Base-by-base conservation (phyloP, 2,113 vertebrate species). In the Litocranius walleri region DNA sequence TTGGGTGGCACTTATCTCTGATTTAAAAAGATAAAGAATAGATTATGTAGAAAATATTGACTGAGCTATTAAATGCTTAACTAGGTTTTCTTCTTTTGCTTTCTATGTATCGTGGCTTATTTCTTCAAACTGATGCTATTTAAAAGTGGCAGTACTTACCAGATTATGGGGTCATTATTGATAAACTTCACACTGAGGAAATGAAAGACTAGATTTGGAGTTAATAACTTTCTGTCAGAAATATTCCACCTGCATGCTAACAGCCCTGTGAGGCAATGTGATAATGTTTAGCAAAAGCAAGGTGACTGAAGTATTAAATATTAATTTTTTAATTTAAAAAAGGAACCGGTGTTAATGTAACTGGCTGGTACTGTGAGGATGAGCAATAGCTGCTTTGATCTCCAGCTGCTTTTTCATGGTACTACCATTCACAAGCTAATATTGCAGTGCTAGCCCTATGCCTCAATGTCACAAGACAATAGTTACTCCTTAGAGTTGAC, bases 311-410 rank as follows among this genome's bases (percentile, higher is more conserved):
- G 48, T 52, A 91, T 92, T 94, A 95, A 96, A 92, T 94, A 94
- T 94, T 96, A 88, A 96, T 92, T 91, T 93, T 33, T 95, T 91
- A 67, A 97, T 96, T 97, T 94, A 93, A 96, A 96, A 88, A 59
- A 59, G 36, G 80, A 94, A 27, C 23, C 9, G 33, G 62, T 57
- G 48, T 21, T 88, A 77, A 61, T 90, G 25, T 81, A 25, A 13
- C 40, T 92, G 91, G n/a, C 16, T 78, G 29, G 33, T 84, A 74
- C 64, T 30, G 15, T 54, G 77, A 77, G 48, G 40, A 93, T 36
- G 23, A 94, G 5, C 45, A 87, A 36, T 48, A 10, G 6, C n/a
- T 78, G 48, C 54, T 50, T 90, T 89, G 88, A 19, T 81, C 30
- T 78, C 48, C 36, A 19, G 23, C 23, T 77, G 29, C 45, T 33